Evolutionary conservation across 2,888 invertebrate genomes (phyloP).

Genomic region (Aleiodes alternator): DNA sequence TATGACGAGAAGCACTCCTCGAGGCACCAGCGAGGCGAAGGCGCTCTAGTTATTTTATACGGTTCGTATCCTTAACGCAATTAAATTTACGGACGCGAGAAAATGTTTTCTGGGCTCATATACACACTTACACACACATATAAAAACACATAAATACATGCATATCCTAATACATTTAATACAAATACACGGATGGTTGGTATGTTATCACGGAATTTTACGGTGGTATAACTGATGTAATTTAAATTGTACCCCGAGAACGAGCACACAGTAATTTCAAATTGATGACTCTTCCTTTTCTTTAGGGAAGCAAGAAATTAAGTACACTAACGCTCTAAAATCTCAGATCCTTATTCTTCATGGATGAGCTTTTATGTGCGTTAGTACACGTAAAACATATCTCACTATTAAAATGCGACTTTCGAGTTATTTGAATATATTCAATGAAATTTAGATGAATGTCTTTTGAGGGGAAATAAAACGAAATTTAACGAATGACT

Average conservation of each 20-base stretch:
- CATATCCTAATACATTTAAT: slow-evolving; percentile 28
- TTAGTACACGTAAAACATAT: too few species aligned
- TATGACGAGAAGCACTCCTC: slow-evolving; percentile 38
- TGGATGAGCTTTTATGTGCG: too few species aligned
- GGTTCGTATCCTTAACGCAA: slow-evolving; percentile 68
- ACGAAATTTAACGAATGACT: background rate
- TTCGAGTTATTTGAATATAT: too few species aligned
- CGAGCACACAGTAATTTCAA: slow-evolving; percentile 42
- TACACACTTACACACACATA: background rate
- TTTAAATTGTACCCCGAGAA: slow-evolving; percentile 50
- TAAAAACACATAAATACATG: slow-evolving; percentile 6
- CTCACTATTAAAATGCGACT: too few species aligned
- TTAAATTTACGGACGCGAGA: slow-evolving; percentile 65
- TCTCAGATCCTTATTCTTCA: too few species aligned
- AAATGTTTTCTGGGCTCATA: slow-evolving; percentile 55
- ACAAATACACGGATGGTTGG: slow-evolving; percentile 20
- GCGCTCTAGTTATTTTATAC: slow-evolving; percentile 68
- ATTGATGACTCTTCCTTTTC: slow-evolving; percentile 30
- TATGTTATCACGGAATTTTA: slow-evolving; percentile 46
- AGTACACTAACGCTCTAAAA: too few species aligned
- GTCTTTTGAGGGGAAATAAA: background rate
- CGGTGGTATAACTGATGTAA: slow-evolving; percentile 48
- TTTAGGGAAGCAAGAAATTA: background rate
- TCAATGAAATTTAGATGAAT: too few species aligned
- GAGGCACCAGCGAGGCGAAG: slow-evolving; percentile 50